Evolutionary conservation across 2,113 vertebrate species (phyloP).

Genomic region (Hypocryptadius cinnamomeus): DNA sequence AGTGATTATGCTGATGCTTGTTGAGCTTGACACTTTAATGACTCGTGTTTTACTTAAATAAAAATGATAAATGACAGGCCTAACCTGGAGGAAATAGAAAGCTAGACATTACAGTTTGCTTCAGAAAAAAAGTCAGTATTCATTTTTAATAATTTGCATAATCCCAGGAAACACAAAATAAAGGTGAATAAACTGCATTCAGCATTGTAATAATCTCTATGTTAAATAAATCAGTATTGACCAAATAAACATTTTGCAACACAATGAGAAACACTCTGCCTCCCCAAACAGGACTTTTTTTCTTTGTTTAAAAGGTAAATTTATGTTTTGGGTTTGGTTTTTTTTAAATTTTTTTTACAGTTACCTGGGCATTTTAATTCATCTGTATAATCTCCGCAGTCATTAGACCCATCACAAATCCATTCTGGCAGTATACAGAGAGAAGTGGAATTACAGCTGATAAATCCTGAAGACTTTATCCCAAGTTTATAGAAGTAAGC

Average conservation of each 20-base stretch:
- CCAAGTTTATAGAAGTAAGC: conserved; percentile 92
- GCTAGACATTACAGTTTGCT: neutral
- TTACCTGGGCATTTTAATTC: conserved; percentile 96
- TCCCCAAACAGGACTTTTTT: rapidly evolving
- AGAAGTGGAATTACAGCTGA: conserved; percentile 94
- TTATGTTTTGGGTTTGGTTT: neutral
- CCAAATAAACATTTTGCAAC: neutral
- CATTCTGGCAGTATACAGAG: conserved; percentile 92
- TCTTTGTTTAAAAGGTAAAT: neutral
- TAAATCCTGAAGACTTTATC: conserved; percentile 86
- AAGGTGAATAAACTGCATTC: neutral
- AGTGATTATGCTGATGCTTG: neutral
- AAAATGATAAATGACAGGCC: neutral
- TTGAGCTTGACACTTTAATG: neutral
- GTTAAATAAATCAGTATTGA: neutral
- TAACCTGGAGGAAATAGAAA: neutral
- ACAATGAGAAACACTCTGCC: neutral
- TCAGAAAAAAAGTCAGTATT: neutral
- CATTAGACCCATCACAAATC: conserved; percentile 96
- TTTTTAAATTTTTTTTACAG: neutral
- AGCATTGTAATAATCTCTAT: neutral
- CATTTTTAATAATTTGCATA: neutral
- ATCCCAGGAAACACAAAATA: neutral
- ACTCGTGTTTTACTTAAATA: neutral
- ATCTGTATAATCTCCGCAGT: conserved; percentile 95